Percentiles rank a stretch among this genome's conserved stretches.
These are phyloP conservation scores for Argyrosomus japonicus DNA, from an alignment of 2,113 vertebrate genomes.

Conservation along the genomic window DNA sequence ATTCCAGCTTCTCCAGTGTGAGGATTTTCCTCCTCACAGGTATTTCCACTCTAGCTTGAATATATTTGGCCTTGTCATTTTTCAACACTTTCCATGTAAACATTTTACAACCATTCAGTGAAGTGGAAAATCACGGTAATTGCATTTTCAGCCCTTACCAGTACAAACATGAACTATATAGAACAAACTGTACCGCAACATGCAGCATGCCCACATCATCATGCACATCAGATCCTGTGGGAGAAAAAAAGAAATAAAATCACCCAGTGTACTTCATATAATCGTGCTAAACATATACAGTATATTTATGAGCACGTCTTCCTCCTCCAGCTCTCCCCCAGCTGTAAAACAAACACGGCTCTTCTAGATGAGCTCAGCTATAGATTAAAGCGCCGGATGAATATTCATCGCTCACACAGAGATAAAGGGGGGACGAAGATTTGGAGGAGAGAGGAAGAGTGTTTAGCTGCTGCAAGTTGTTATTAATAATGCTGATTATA, in stretches of 20 bases:
- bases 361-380: constrained; percentile 60
- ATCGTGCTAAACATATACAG: constrained; percentile 33
- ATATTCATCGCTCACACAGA: constrained; percentile 61
- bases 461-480: constrained; percentile 37
- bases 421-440: constrained; percentile 20
- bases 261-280: background rate
- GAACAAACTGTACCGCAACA: constrained; percentile 4
- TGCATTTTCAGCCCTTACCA: background rate
- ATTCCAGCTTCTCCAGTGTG: background rate
- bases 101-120: background rate
- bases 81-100: background rate
- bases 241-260: background rate
- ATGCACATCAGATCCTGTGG: constrained; percentile 3
- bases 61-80: background rate
- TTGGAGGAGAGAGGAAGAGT: constrained; percentile 7
- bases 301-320: constrained; percentile 58
- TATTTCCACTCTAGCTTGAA: too few species aligned
- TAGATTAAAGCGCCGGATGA: constrained; percentile 71
- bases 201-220: background rate
- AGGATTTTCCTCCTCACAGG: background rate
- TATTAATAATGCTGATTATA: constrained; percentile 64
- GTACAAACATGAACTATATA: background rate
- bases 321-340: constrained; percentile 49
- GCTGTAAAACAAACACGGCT: constrained; percentile 58
- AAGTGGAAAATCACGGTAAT: background rate